Base-by-base conservation (phyloP, 2,888 invertebrate genomes). In the Xestobium rufovillosum region DNA sequence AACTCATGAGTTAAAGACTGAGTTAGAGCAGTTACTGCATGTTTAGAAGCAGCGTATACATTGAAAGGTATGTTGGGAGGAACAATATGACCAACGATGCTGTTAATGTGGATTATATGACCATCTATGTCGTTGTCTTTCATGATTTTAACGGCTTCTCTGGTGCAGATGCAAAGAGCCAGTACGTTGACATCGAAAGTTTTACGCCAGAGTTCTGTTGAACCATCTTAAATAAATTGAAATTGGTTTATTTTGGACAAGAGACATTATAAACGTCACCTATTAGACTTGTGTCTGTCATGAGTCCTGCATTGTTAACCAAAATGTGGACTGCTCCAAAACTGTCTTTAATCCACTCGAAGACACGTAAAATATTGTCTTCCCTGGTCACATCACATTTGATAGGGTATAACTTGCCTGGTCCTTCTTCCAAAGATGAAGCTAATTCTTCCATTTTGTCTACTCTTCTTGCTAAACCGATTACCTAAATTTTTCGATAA, bases 221-320 rank as follows among this genome's bases (percentile, higher is more conserved):
- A n/a, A n/a, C n/a, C n/a, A n/a, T n/a, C n/a, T n/a, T n/a, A n/a
- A 34, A 48, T 39, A 4, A n/a, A n/a, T n/a, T n/a, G n/a, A n/a
- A n/a, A n/a, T n/a, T n/a, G n/a, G n/a, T n/a, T n/a, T n/a, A n/a
- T n/a, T n/a, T n/a, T n/a, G n/a, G n/a, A n/a, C n/a, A n/a, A n/a
- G n/a, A n/a, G n/a, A n/a, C n/a, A n/a, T n/a, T n/a, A n/a, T n/a
- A n/a, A n/a, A n/a, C n/a, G 31, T n/a, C 51, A 36, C 13, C 39
- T 46, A 4, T 44, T 44, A 0, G 32, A 12, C 14, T 26, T 33
- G 4, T 43, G 27, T 12, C n/a, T n/a, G n/a, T n/a, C n/a, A n/a
- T n/a, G n/a, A 50, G 28, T 2, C 52, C 52, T 6, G 54, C 54
- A 35, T 49, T 54, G 38, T 54, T 54, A 3, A 54, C 34, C 8